Base-by-base conservation (phyloP, 1,140 invertebrate genomes). In the Drosophila prosaltans region DNA sequence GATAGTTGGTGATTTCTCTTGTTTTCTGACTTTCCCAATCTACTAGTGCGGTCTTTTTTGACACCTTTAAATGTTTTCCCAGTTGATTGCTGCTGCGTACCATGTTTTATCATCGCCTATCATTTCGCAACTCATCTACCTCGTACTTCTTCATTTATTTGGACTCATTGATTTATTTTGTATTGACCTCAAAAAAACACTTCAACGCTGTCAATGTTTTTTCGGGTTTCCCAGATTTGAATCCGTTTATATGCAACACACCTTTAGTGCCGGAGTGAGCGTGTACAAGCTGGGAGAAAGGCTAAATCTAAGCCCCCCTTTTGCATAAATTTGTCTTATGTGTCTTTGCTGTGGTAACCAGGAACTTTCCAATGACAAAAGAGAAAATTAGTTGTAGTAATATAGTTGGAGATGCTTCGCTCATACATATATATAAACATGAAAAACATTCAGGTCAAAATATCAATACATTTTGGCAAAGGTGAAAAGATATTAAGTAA, bases 131-230 rank as follows among this genome's bases (percentile, higher is more conserved):
- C 11, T 16, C 58, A 39, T 11, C 9, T 8, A 6, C 26, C 6
- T 32, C 6, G 8, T 36, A 10, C 10, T 24, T 10, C 9, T 51
- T 7, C 5, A 24, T 9, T 11, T 51, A 8, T 24, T 48, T 41
- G 21, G 8, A 11, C 7, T 36, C 16, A 36, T 55, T 48, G 39
- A n/a, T 41, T 41, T 32, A 24, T 51, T 10, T 54, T 39, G 48
- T 16, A 28, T 43, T 55, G 39, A 48, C 62, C 57, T 60, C 65
- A 41, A 69, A 57, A 70, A 70, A 83, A 72, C 76, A 83, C 80
- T 83, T 73, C 57, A 69, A 76, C 66, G 69, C 69, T 73, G 72
- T 73, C 81, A 83, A 83, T 83, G 80, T 80, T 72, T 83, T 83
- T 83, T 16, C 16, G 81, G 73, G 73, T 83, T 83, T 79, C 76